These are phyloP conservation scores for Caenorhabditis becei DNA, from an alignment of 2,888 invertebrate species.

Conservation along the genomic window DNA sequence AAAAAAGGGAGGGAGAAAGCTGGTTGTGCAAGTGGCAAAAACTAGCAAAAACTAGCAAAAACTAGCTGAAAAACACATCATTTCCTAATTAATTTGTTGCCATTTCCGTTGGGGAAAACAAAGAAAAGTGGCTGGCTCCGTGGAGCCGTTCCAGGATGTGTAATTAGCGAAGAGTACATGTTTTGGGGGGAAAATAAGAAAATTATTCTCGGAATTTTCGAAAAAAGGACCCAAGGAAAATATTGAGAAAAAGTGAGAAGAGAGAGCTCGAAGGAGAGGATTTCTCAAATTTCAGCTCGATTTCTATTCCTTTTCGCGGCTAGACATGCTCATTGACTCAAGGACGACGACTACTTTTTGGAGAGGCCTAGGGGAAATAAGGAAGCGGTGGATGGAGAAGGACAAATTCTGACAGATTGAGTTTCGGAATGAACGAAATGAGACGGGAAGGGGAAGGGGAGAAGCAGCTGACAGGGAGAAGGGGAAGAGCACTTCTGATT, in stretches of 20 bases:
- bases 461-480: constrained; percentile 28
- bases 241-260: not conserved
- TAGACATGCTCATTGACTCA: constrained; percentile 14
- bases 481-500: constrained; percentile 31
- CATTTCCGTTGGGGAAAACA: not conserved
- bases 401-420: constrained; percentile 46
- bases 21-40: constrained; percentile 2
- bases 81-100: constrained; percentile 26
- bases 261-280: not conserved
- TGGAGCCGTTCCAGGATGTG: not conserved
- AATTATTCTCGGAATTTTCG: not conserved
- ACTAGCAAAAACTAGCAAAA: not conserved
- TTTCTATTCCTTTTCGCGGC: constrained; percentile 45
- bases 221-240: too few relatives aligned
- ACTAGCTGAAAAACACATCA: constrained; percentile 18
- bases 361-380: not conserved
- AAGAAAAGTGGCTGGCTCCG: constrained; percentile 19
- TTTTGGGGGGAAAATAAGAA: constrained; percentile 33
- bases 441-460: not conserved
- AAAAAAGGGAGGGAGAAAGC: not conserved
- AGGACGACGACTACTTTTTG: not conserved
- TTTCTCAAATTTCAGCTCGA: constrained; percentile 58
- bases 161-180: constrained; percentile 14
- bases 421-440: constrained; percentile 34
- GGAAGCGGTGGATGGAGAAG: not conserved